Conservation (phyloP, 2,888 invertebrate genomes). For the Zonitis immaculata region DNA sequence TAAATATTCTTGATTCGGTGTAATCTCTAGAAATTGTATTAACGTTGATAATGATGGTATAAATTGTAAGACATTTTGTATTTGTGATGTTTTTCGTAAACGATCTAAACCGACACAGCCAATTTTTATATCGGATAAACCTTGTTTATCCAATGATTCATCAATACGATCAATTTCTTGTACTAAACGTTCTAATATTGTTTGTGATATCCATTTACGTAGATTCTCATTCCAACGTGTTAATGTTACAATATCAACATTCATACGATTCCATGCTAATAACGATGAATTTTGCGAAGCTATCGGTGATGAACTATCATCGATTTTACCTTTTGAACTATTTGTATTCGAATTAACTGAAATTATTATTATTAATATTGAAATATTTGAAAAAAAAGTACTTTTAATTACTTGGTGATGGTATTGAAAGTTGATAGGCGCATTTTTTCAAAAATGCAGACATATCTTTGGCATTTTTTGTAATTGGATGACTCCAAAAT, state of each 20-base stretch:
- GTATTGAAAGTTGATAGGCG: slow-evolving; percentile 57
- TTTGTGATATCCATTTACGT: slow-evolving; percentile 82
- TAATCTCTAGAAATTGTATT: slow-evolving; percentile 76
- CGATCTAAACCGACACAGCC: slow-evolving; percentile 69
- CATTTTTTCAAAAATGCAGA: slow-evolving; percentile 51
- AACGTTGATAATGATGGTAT: slow-evolving; percentile 60
- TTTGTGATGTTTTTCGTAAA: slow-evolving; percentile 68
- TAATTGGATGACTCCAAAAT: slow-evolving; percentile 55
- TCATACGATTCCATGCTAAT: slow-evolving; percentile 59
- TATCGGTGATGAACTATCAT: slow-evolving; percentile 49
- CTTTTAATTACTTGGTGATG: slow-evolving; percentile 49
- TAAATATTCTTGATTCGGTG: slow-evolving; percentile 80
- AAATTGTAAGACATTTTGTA: slow-evolving; percentile 48
- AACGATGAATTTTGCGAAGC: slow-evolving; percentile 44
- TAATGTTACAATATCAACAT: slow-evolving; percentile 62
- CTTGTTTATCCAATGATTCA: slow-evolving; percentile 64
- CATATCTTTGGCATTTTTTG: slow-evolving; percentile 50
- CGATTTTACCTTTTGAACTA: slow-evolving; percentile 45
- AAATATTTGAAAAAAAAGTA: no score
- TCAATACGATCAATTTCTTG: slow-evolving; percentile 70
- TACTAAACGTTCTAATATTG: slow-evolving; percentile 71
- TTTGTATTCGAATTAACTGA: slow-evolving; percentile 32
- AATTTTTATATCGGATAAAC: slow-evolving; percentile 61
- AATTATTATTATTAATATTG: no score
- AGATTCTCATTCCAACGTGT: slow-evolving; percentile 77